phyloP scores from a whole-genome alignment of 2,888 invertebrate genomes.

The Agriotes lineatus region DNA sequence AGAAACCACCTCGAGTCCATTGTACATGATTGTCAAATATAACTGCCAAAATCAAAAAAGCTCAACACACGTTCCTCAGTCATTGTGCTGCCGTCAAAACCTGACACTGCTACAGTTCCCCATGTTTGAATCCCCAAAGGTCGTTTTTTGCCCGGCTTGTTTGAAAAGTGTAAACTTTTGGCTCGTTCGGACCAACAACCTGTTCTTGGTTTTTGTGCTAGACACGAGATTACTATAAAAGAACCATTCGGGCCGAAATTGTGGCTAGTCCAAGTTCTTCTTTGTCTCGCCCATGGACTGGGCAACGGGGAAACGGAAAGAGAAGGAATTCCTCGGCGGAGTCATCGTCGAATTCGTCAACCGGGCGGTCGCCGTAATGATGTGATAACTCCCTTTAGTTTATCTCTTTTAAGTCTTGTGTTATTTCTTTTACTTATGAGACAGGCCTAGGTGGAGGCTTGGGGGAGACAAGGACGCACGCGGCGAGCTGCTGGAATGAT shows the following conservation, averaged over 20 bases:
- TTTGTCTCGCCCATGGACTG: neutral
- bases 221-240: constrained; percentile 25
- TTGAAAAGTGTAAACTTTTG: constrained; percentile 17
- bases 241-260: neutral
- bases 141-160: constrained; percentile 9
- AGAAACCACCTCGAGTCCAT: too few species aligned
- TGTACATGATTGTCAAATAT: too few species aligned
- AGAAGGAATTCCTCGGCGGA: neutral
- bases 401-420: constrained; percentile 33
- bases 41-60: too few species aligned
- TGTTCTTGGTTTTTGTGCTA: constrained; percentile 10
- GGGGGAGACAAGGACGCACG: neutral
- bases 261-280: neutral
- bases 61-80: too few species aligned
- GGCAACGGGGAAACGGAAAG: neutral
- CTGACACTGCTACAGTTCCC: constrained; percentile 22
- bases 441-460: neutral
- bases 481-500: neutral
- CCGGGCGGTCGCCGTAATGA: constrained; percentile 31
- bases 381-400: constrained; percentile 35
- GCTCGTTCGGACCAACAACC: constrained; percentile 14
- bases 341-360: constrained; percentile 15
- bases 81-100: constrained; percentile 21
- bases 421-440: constrained; percentile 22
- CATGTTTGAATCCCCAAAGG: constrained; percentile 15